Evolutionary conservation across 2,888 invertebrate species (phyloP).

Genomic region (Diaprepes abbreviatus): DNA sequence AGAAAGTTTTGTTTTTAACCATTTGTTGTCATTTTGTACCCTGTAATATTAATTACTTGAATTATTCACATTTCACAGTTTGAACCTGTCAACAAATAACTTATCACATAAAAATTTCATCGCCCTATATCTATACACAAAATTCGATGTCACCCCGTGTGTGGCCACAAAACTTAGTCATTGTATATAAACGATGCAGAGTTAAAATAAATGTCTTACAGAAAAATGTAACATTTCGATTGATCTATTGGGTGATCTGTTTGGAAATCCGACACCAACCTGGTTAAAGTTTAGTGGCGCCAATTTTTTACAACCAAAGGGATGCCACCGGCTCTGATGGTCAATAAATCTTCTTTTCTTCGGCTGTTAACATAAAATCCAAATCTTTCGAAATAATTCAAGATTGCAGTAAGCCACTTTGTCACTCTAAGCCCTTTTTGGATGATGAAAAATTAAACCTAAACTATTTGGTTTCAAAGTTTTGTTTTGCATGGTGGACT

Average conservation of each 20-base stretch:
- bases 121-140: neutral
- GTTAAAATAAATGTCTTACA: conserved; percentile 9
- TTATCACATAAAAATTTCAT: neutral
- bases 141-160: neutral
- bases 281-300: conserved; percentile 52
- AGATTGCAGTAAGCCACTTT: conserved; percentile 21
- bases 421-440: conserved; percentile 15
- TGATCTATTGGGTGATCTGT: conserved; percentile 30
- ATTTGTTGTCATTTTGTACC: too few relatives aligned
- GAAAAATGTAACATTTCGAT: conserved; percentile 9
- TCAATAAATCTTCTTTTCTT: conserved; percentile 36
- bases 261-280: conserved; percentile 54
- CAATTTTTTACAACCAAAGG: conserved; percentile 53
- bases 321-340: conserved; percentile 21
- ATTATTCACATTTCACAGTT: too few relatives aligned
- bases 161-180: conserved; percentile 13
- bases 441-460: conserved; percentile 12
- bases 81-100: too few relatives aligned
- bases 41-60: too few relatives aligned
- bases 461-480: conserved; percentile 14
- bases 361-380: conserved; percentile 28
- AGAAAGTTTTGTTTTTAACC: too few relatives aligned
- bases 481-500: too few relatives aligned
- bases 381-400: conserved; percentile 25
- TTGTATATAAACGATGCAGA: neutral